Percentiles rank a stretch among this genome's conserved stretches.
These are phyloP conservation scores for Apantesis nais DNA, from an alignment of 2,888 invertebrate genomes.

Conservation along the genomic window DNA sequence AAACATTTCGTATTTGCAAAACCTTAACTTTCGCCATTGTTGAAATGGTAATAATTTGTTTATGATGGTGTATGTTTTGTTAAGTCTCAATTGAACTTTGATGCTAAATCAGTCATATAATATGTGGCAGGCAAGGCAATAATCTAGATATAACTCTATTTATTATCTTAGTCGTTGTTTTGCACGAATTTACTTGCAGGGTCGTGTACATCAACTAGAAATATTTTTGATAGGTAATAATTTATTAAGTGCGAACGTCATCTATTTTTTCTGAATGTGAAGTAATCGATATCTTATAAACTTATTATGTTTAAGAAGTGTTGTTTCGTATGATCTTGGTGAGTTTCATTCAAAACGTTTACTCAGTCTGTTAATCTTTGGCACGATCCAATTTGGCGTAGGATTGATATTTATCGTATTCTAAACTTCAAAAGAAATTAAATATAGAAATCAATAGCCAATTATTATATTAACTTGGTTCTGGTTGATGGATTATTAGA, in stretches of 20 bases:
- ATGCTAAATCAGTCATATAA: background rate
- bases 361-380: background rate
- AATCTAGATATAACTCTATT: no score
- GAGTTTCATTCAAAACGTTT: background rate
- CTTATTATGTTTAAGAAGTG: no score
- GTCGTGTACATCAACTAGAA: background rate
- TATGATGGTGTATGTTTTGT: conserved; percentile 6
- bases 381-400: background rate
- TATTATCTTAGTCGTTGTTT: no score
- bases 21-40: conserved; percentile 29
- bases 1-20: conserved; percentile 25
- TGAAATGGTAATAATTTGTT: conserved; percentile 34
- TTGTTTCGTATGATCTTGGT: background rate
- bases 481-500: conserved; percentile 1
- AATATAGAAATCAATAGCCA: background rate
- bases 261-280: background rate
- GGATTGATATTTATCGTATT: background rate
- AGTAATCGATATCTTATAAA: background rate
- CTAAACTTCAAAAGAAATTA: background rate
- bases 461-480: background rate
- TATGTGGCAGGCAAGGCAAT: background rate
- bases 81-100: background rate
- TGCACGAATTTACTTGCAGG: background rate
- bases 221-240: background rate
- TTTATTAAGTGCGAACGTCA: background rate